Evolutionary conservation across 2,888 invertebrate species (phyloP), one percentile per base, ranked within the genome.

Genomic region (Perizoma flavofasciatum): DNA sequence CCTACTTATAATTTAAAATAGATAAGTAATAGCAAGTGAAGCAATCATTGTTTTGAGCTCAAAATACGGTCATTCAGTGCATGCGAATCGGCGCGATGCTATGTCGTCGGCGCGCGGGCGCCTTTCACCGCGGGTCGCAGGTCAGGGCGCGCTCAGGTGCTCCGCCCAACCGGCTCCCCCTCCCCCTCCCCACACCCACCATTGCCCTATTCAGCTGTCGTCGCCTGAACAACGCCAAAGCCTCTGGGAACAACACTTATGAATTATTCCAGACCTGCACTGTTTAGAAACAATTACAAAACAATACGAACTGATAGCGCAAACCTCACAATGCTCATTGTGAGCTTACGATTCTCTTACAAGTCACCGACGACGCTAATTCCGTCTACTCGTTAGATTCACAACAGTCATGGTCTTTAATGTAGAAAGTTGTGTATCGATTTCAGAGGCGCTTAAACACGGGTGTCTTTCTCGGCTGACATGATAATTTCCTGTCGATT

Each of bases 81-180:
- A 80, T 75, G 81, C 75, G 75, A 75, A 75, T 70, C 78, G 74
- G 77, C 72, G 80, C 82, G 86, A 81, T 82, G 86, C 79, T 81
- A 81, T 88, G 88, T 86, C 85, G 84, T 79, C 81, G 81, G 71
- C 65, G 68, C 83, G 81, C 87, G 83, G 75, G 88, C 89, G 89
- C 91, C 91, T 92, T 91, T 92, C 91, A 92, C 91, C 88, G 82
- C 88, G 74, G 91, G 91, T 92, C 91, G 88, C 78, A 89, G 91
- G 91, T 91, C 91, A 92, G 91, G 91, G 91, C 90, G 91, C 90
- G 84, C 91, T 91, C 89, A 88, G 91, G 91, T 88, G 91, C 91
- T 87, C 89, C 89, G 89, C 90, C 89, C 89, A 81, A 82, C 69
- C 55, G 63, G 55, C 69, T 69, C 70, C 69, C 64, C 73, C 56